Conservation (phyloP, 2,113 vertebrate species). For the Macrotus californicus region DNA sequence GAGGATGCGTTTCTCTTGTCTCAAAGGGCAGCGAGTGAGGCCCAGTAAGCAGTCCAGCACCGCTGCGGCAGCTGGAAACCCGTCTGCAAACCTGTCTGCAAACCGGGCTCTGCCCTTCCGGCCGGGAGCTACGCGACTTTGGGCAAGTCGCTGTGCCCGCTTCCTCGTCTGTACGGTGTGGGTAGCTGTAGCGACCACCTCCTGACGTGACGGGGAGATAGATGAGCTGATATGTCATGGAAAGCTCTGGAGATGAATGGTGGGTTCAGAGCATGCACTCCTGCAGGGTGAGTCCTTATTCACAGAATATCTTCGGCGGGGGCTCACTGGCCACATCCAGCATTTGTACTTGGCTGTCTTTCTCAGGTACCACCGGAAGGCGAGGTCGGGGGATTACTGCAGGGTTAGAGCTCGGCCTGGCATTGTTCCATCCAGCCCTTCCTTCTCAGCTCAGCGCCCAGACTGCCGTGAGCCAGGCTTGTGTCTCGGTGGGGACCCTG, state of each 20-base stretch:
- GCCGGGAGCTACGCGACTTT: background rate
- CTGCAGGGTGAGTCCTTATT: rapidly evolving
- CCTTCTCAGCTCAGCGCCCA: slow-evolving; percentile 23
- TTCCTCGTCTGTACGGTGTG: background rate
- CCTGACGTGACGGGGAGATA: background rate
- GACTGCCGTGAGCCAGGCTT: slow-evolving; percentile 50
- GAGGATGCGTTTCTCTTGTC: background rate
- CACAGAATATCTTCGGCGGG: background rate
- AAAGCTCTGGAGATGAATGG: too few relatives aligned
- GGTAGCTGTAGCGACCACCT: rapidly evolving
- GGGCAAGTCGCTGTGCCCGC: background rate
- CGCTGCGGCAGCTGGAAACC: rapidly evolving
- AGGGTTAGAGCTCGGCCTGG: background rate
- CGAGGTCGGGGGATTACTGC: background rate
- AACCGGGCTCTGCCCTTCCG: background rate
- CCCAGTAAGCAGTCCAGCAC: rapidly evolving
- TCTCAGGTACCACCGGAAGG: background rate
- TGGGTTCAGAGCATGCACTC: too few relatives aligned
- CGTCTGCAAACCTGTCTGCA: background rate
- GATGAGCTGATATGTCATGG: rapidly evolving
- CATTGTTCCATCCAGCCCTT: slow-evolving; percentile 52
- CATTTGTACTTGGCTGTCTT: slow-evolving; percentile 31
- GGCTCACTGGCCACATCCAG: background rate
- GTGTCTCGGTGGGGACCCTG: slow-evolving; percentile 64
- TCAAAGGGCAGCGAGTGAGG: background rate